Evolutionary conservation across 1,140 invertebrate genomes (phyloP).

Genomic region (Halyomorpha halys): DNA sequence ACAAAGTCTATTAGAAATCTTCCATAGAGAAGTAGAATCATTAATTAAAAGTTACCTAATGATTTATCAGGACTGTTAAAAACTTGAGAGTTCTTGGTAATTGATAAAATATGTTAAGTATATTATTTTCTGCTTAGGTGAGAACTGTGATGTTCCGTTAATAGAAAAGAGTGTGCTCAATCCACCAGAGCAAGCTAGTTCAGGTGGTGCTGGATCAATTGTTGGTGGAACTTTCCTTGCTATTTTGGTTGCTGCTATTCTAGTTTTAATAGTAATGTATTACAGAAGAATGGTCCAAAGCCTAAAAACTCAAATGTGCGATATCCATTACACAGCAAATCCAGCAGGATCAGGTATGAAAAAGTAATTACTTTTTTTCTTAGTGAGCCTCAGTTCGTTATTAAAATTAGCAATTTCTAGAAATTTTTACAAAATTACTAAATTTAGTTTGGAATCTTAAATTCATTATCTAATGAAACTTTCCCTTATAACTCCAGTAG

Average conservation of each 20-base stretch:
- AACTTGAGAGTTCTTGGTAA: background rate
- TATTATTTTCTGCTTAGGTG: slow-evolving; percentile 35
- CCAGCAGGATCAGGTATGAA: slow-evolving; percentile 49
- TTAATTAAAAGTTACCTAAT: too few relatives aligned
- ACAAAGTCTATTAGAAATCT: too few relatives aligned
- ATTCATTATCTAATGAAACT: too few relatives aligned
- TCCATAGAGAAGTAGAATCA: too few relatives aligned
- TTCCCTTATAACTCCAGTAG: too few relatives aligned
- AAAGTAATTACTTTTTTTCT: slow-evolving; percentile 2
- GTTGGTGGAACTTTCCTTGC: slow-evolving; percentile 54
- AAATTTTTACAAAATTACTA: too few relatives aligned
- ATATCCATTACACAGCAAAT: slow-evolving; percentile 74
- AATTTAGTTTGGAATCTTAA: too few relatives aligned
- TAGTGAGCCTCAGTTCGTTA: background rate
- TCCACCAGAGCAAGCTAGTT: slow-evolving; percentile 29
- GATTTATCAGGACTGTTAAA: background rate
- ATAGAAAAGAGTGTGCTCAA: slow-evolving; percentile 36
- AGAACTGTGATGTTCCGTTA: slow-evolving; percentile 41
- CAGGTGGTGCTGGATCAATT: slow-evolving; percentile 42
- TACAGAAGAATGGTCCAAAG: slow-evolving; percentile 63
- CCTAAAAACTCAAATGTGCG: slow-evolving; percentile 70
- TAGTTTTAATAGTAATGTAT: slow-evolving; percentile 56
- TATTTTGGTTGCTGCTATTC: slow-evolving; percentile 44
- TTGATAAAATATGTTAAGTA: too few relatives aligned
- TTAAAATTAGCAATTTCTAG: background rate